Evolutionary conservation across 2,888 invertebrate species (phyloP), one percentile per base, ranked within the genome.

Genomic region (Leucophenga montana): DNA sequence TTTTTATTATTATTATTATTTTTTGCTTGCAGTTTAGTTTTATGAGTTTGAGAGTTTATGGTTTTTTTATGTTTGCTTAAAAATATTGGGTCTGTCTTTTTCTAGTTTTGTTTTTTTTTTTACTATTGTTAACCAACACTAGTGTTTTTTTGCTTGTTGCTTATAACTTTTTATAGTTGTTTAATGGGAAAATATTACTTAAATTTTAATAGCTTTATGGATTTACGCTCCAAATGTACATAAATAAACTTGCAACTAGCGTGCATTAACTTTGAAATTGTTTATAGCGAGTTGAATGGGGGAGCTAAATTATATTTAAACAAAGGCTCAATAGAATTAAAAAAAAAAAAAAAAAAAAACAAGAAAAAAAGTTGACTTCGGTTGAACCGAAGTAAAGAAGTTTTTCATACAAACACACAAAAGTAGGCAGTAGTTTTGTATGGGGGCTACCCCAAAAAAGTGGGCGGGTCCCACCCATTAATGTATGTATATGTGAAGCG

Each of bases 71-170:
- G 46, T 67, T 64, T 57, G 50, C 13, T 70, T 66, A 31, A 62
- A 31, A 39, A 4, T 79, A 76, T 39, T 39, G 39, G 39, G 11
- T 39, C 57, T 70, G 13, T 33, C 70, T 67, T 48, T 65, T 61
- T 33, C 56, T 70, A 53, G 27, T 71, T 61, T 46, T 31, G 9
- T 72, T 71, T 70, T 61, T 59, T 44, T 70, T 78, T 68, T 73
- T 50, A 33, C 5, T 68, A 22, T 33, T 27, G 54, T 31, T 27
- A 48, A 62, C 39, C 22, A 61, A 68, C 64, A 62, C 53, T 53
- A 67, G 54, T 64, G 13, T 27, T 33, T 61, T 16, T 22, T 62
- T 59, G 33, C 16, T 59, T 62, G 9, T 53, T 54, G 77, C 72
- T 54, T 71, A 57, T 75, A 71, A 62, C 74, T 69, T 57, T 66